phyloP scores from a whole-genome alignment of 2,888 invertebrate genomes.

The Stramonita haemastoma region DNA sequence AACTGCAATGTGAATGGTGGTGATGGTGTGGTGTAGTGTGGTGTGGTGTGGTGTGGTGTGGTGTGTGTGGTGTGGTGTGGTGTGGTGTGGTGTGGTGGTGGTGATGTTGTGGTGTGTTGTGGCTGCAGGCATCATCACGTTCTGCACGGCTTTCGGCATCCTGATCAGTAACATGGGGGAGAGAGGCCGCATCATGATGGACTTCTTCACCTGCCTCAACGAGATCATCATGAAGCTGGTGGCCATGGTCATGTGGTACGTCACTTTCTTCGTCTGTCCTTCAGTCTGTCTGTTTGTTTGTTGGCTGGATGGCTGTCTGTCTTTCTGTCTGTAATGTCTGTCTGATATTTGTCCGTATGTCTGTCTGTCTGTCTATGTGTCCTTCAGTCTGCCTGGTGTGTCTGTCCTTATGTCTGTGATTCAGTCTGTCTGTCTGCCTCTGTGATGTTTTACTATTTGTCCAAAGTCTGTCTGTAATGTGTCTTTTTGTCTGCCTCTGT shows the following conservation, averaged over 20 bases:
- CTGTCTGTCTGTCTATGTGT: neutral
- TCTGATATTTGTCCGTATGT: too few species aligned
- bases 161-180: slow-evolving; percentile 81
- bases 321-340: neutral
- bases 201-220: slow-evolving; percentile 82
- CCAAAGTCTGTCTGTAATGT: too few species aligned
- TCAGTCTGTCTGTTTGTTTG: neutral
- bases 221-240: slow-evolving; percentile 83
- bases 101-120: neutral
- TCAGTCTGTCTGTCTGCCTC: too few species aligned
- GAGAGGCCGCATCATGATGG: slow-evolving; percentile 81
- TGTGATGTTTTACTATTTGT: too few species aligned
- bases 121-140: slow-evolving; percentile 80
- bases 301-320: neutral
- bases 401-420: too few species aligned
- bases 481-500: too few species aligned
- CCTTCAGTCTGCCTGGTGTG: neutral
- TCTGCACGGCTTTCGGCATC: slow-evolving; percentile 82
- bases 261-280: neutral
- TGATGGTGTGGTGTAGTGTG: too few species aligned
- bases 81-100: too few species aligned
- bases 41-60: too few species aligned
- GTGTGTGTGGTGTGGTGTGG: too few species aligned
- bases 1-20: too few species aligned
- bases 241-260: slow-evolving; percentile 82